Evolutionary conservation across 1,140 invertebrate genomes (phyloP), one percentile per base, ranked within the genome.

Genomic region (Pseudachorutes palmiensis): DNA sequence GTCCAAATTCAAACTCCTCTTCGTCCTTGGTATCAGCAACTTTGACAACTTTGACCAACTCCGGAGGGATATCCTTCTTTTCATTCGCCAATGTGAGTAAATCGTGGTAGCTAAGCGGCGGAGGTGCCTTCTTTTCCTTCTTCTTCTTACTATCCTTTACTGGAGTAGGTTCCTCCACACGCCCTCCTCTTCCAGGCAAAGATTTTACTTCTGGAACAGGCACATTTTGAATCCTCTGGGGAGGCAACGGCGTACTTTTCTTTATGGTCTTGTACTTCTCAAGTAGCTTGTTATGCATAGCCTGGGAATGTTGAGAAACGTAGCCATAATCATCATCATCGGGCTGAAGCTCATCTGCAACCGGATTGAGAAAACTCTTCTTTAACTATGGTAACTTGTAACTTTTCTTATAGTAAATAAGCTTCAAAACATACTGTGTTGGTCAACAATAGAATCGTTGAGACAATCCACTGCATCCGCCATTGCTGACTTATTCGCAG

Each of bases 291-390:
- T 87, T 84, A 78, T 92, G 92, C 70, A 89, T 83, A 31, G 86
- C 86, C 62, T 87, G 84, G 0, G 90, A 88, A 76, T 87, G 87
- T 73, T 87, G 87, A 0, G 90, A 92, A 19, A 88, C 88, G 76
- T 92, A 94, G 2, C 91, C 88, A 77, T 93, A 94, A 76, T 94
- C 91, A 81, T 94, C 91, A 77, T 91, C 89, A 75, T 92, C 90
- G 0, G 88, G 88, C 74, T 91, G 89, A n/a, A 83, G 83, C 2
- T 84, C 84, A 24, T 85, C 86, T 83, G 29, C 2, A 58, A 36
- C 2, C 3, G 14, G n/a, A 70, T 58, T 36, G 2, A 0, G 58
- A 26, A 26, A 33, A 41, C 33, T 57, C 49, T n/a, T 16, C 69
- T 33, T 67, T 65, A 14, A 70, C 67, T 32, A 55, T 36, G 33